These are phyloP conservation scores for Eristalis arbustorum DNA, from an alignment of 2,888 invertebrate species.

Conservation along the genomic window DNA sequence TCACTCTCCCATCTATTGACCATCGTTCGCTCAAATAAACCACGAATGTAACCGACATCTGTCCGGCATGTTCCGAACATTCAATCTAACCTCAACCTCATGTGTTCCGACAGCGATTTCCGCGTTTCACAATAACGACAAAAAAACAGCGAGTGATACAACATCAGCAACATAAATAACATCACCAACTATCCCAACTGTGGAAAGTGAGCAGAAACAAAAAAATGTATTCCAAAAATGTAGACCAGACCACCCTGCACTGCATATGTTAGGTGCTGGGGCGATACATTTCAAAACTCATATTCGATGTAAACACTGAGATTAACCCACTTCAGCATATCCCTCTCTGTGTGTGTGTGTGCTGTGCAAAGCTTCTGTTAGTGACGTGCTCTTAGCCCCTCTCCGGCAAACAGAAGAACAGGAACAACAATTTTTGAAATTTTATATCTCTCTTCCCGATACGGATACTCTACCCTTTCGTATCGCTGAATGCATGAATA, in stretches of 20 bases:
- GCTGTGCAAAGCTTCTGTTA: conserved; percentile 36
- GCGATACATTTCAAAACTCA: conserved; percentile 50
- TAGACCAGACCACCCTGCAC: background rate
- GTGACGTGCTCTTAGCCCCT: conserved; percentile 18
- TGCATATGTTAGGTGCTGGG: background rate
- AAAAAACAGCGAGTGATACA: background rate
- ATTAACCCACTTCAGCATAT: conserved; percentile 62
- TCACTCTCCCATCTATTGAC: background rate
- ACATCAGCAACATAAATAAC: background rate
- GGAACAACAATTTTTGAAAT: conserved; percentile 41
- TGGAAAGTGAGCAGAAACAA: background rate
- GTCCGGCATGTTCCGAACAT: background rate
- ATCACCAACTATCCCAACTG: background rate
- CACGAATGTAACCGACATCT: background rate
- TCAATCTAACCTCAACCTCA: background rate
- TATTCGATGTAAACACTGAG: conserved; percentile 65
- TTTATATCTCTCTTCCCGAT: conserved; percentile 21
- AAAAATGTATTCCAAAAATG: background rate
- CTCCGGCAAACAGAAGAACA: background rate
- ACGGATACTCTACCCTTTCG: background rate
- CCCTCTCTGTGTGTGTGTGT: background rate
- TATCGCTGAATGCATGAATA: conserved; percentile 15
- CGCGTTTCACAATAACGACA: background rate
- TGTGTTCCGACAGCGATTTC: background rate
- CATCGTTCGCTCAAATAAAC: background rate